Base-by-base conservation (phyloP, 1,140 invertebrate genomes). In the Mizuhopecten yessoensis region DNA sequence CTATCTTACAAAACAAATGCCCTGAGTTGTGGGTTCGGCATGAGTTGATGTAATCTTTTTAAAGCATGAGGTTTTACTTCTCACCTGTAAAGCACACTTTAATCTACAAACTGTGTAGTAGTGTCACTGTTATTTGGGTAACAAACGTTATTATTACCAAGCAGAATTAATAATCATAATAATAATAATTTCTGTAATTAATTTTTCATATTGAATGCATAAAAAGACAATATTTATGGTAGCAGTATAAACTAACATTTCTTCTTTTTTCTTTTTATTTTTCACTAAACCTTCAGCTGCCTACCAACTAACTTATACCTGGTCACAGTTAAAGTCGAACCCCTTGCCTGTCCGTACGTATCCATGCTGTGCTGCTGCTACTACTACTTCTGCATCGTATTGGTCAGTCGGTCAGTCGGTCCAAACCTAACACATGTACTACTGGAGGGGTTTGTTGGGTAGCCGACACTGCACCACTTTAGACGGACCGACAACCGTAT, bases 181-280 rank as follows among this genome's bases (percentile, higher is more conserved):
- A 87, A 87, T 36, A 87, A 39, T 39, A 36, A 34, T 87, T 36
- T 87, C 87, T 36, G 34, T 36, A 39, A 36, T 36, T 34, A 34
- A 87, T 34, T 87, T 87, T 39, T 36, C 36, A 87, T 87, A 36
- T 34, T 36, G 87, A 87, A 87, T 87, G 87, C 87, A 34, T 36
- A 36, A 17, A 87, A 36, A 87, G 87, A 39, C 36, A 87, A 39
- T 39, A 87, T 34, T 87, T 75, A 75, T 75, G 57, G 57, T 75
- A 75, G 57, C 57, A 75, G 36, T 87, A 36, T 87, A 87, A 87
- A 87, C 87, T 87, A 87, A 87, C 87, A 87, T 87, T 87, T 87
- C 36, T 87, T 87, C 87, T 87, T 87, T 87, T 87, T 87, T 87
- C 87, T 87, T 87, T 87, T 87, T 87, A 87, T 87, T 87, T 87